Conservation (phyloP, 2,113 vertebrate species). For the Tetraodon nigroviridis region DNA sequence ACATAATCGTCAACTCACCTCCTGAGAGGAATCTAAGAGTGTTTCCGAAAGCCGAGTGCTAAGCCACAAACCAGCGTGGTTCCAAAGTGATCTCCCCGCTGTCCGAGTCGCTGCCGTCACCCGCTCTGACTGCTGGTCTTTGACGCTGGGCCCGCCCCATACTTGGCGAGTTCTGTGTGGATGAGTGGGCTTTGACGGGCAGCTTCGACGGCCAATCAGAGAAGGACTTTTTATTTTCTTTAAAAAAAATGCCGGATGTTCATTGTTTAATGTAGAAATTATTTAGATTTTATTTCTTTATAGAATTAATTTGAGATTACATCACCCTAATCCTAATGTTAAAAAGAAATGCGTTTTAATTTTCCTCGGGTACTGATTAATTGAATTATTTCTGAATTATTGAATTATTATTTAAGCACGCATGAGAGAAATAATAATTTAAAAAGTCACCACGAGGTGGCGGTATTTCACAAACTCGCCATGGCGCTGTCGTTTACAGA, state of each 20-base stretch:
- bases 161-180: conserved; percentile 25
- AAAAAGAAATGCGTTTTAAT: no score
- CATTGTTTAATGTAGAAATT: no score
- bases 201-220: conserved; percentile 31
- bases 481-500: not conserved
- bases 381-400: no score
- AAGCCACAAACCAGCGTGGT: conserved; percentile 38
- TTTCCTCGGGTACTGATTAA: no score
- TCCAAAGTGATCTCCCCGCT: conserved; percentile 47
- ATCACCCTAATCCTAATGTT: no score
- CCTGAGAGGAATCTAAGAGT: conserved; percentile 44
- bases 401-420: no score
- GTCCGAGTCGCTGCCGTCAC: conserved; percentile 48
- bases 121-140: conserved; percentile 15
- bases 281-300: no score
- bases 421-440: not conserved
- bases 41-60: conserved; percentile 44
- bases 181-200: conserved; percentile 13
- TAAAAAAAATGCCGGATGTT: no score
- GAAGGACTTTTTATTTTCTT: no score
- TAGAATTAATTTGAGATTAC: no score
- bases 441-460: conserved; percentile 58
- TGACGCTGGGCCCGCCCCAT: conserved; percentile 32
- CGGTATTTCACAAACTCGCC: conserved; percentile 44
- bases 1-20: conserved; percentile 51